A percentile compares a stretch with the other conserved stretches of the same genome.
Conservation (phyloP, 2,888 invertebrate genomes). For the Drosophila maculinotata region DNA sequence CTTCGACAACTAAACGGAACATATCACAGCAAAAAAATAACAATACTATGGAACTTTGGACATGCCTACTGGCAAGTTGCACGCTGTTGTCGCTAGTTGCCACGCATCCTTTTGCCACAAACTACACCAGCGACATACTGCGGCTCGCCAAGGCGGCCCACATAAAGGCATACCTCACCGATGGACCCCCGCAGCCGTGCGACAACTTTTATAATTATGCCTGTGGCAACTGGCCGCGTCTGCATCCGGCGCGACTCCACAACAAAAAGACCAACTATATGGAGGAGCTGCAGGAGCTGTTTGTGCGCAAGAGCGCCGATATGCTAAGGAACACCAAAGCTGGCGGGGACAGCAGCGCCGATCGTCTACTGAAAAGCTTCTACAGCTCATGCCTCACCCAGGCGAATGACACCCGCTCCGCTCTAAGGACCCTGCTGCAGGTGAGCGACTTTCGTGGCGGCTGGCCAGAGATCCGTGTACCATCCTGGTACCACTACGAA, state of each 20-base stretch:
- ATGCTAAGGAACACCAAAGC: slow-evolving; percentile 62
- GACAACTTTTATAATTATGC: slow-evolving; percentile 82
- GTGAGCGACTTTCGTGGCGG: slow-evolving; percentile 78
- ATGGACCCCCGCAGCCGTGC: slow-evolving; percentile 62
- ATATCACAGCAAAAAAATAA: slow-evolving; percentile 11
- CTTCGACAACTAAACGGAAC: slow-evolving; percentile 55
- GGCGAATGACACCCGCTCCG: slow-evolving; percentile 55
- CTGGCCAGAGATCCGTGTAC: slow-evolving; percentile 78
- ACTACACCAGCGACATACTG: slow-evolving; percentile 75
- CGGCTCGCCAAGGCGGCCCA: slow-evolving; percentile 81
- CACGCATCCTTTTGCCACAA: slow-evolving; percentile 59
- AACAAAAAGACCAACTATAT: slow-evolving; percentile 72
- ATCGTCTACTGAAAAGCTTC: slow-evolving; percentile 76
- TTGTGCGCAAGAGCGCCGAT: slow-evolving; percentile 78
- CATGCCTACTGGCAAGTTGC: slow-evolving; percentile 31
- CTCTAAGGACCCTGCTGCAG: slow-evolving; percentile 63
- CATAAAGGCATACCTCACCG: slow-evolving; percentile 77
- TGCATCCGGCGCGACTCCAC: slow-evolving; percentile 67
- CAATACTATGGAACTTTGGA: slow-evolving; percentile 14
- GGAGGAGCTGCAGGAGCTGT: slow-evolving; percentile 77
- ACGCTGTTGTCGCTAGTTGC: slow-evolving; percentile 6
- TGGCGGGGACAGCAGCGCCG: slow-evolving; percentile 68
- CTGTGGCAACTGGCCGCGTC: slow-evolving; percentile 81
- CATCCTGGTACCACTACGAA: slow-evolving; percentile 77
- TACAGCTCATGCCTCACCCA: slow-evolving; percentile 74